Conservation (phyloP, 2,113 vertebrate genomes). For the Halcyon senegalensis region DNA sequence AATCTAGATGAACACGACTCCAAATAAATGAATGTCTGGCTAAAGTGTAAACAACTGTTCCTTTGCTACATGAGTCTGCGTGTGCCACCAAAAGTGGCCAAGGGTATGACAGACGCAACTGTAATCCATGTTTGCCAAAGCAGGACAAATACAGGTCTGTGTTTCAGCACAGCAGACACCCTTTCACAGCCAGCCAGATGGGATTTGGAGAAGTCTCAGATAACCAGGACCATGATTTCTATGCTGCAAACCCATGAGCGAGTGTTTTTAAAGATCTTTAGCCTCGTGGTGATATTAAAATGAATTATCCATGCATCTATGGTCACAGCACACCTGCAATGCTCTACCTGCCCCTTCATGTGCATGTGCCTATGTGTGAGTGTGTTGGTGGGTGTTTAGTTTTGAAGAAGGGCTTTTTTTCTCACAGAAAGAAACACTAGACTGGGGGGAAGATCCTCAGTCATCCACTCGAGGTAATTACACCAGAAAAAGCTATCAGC, state of each 20-base stretch:
- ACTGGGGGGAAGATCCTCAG: background rate
- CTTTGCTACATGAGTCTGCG: background rate
- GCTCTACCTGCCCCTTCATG: background rate
- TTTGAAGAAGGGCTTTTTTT: background rate
- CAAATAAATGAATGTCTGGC: background rate
- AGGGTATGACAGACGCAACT: background rate
- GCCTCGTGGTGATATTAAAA: background rate
- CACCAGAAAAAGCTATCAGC: background rate
- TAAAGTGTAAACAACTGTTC: background rate
- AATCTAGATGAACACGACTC: background rate
- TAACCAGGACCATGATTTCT: background rate
- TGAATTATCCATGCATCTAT: background rate
- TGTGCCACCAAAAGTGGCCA: accelerated
- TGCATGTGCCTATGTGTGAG: accelerated
- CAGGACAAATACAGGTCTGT: background rate
- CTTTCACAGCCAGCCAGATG: background rate
- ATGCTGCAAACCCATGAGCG: accelerated
- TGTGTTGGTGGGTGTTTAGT: background rate
- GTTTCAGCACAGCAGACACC: background rate
- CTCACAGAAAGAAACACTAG: background rate
- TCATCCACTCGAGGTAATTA: background rate
- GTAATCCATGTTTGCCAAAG: background rate
- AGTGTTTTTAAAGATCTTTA: background rate
- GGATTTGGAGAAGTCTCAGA: background rate
- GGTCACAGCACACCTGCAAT: accelerated